A percentile compares a stretch with the other conserved stretches of the same genome.
These are phyloP conservation scores for Hestina assimilis DNA, from an alignment of 1,140 invertebrate species.

Conservation along the genomic window DNA sequence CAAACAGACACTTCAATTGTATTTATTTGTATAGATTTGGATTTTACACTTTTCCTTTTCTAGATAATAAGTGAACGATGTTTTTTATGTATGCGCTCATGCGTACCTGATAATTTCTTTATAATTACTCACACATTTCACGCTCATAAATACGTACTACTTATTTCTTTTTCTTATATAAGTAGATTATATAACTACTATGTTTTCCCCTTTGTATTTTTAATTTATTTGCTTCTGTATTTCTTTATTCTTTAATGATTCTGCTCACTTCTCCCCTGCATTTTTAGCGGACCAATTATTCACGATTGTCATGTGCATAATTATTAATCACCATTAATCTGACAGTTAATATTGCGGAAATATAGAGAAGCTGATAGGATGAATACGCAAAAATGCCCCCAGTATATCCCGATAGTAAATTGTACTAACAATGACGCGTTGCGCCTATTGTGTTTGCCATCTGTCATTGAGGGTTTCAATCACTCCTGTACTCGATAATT, in stretches of 20 bases:
- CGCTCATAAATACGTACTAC: neutral
- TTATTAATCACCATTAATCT: constrained; percentile 49
- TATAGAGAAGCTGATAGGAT: constrained; percentile 43
- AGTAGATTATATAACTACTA: neutral
- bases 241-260: neutral
- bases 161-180: constrained; percentile 1
- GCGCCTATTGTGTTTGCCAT: constrained; percentile 57
- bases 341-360: constrained; percentile 44
- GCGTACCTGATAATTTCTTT: constrained; percentile 12
- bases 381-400: constrained; percentile 66
- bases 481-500: constrained; percentile 48
- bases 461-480: constrained; percentile 63
- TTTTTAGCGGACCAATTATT: constrained; percentile 30
- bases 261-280: neutral
- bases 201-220: neutral
- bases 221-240: neutral
- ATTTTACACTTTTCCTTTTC: constrained; percentile 20
- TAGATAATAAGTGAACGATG: neutral
- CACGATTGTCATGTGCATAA: constrained; percentile 33
- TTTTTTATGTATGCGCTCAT: constrained; percentile 12
- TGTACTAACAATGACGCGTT: constrained; percentile 55
- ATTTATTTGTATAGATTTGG: no score
- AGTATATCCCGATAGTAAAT: constrained; percentile 50
- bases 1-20: no score
- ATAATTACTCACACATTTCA: constrained; percentile 14